Evolutionary conservation across 2,888 invertebrate species (phyloP).

Genomic region (Phaedon cochleariae): DNA sequence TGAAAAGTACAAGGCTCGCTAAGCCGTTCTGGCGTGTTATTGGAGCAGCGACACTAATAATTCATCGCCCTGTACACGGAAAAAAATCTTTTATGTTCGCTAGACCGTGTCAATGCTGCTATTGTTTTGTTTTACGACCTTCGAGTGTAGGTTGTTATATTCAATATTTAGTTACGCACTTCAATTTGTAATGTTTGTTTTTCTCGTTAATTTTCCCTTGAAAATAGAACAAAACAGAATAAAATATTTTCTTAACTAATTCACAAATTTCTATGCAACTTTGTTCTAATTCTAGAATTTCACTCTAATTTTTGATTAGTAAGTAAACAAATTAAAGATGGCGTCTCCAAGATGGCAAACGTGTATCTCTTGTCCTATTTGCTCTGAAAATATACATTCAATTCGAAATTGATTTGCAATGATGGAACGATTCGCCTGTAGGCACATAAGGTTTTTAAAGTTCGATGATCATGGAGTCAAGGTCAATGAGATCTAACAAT

Average conservation of each 20-base stretch:
- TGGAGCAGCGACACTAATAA: slow-evolving; percentile 15
- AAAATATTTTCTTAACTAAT: background rate
- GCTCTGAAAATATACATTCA: no score
- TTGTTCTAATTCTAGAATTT: no score
- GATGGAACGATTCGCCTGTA: no score
- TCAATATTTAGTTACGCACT: slow-evolving; percentile 44
- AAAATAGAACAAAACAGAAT: slow-evolving; percentile 20
- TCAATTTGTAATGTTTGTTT: slow-evolving; percentile 41
- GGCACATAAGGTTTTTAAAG: no score
- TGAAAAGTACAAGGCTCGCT: background rate
- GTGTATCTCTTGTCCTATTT: no score
- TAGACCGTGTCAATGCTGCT: slow-evolving; percentile 50
- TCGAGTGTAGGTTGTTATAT: slow-evolving; percentile 41
- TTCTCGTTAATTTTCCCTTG: slow-evolving; percentile 21
- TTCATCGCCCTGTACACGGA: slow-evolving; percentile 32
- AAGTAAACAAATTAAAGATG: no score
- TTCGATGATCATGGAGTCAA: no score
- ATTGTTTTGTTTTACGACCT: slow-evolving; percentile 50
- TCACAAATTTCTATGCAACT: no score
- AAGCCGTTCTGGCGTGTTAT: slow-evolving; percentile 1
- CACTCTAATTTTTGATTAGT: no score
- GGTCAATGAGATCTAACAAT: no score
- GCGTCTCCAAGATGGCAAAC: no score
- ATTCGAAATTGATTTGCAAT: no score
- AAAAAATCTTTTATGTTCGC: slow-evolving; percentile 37